phyloP scores from a whole-genome alignment of 2,113 vertebrate species.

The Vimba vimba region DNA sequence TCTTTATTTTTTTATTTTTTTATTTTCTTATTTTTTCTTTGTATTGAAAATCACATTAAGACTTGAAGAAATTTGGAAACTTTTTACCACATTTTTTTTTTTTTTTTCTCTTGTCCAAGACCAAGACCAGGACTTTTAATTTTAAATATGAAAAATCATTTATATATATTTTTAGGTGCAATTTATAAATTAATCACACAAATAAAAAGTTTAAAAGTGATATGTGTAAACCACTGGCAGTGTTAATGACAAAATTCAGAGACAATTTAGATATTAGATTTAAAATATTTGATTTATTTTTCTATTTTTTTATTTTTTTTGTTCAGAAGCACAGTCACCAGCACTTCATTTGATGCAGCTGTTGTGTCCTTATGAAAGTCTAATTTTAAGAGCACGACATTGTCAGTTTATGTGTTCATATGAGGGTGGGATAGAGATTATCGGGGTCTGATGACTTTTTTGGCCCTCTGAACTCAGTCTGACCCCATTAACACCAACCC shows the following conservation, averaged over 20 bases:
- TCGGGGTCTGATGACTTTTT: slow-evolving; percentile 42
- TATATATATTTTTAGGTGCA: background rate
- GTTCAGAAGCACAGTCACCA: background rate
- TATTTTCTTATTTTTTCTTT: too few species aligned
- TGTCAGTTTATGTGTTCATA: background rate
- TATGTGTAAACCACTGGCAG: background rate
- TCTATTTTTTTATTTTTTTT: background rate
- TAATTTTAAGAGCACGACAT: background rate
- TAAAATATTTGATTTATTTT: background rate
- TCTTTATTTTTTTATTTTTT: too few species aligned
- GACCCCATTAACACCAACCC: slow-evolving; percentile 46
- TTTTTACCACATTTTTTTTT: too few species aligned
- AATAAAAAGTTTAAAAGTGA: background rate
- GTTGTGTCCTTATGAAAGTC: background rate
- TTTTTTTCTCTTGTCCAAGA: too few species aligned
- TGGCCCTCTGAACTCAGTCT: slow-evolving; percentile 44
- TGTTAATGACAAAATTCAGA: background rate
- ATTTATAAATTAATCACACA: background rate
- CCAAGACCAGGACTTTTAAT: too few species aligned
- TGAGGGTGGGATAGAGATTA: slow-evolving; percentile 21
- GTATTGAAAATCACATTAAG: too few species aligned
- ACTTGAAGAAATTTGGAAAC: too few species aligned
- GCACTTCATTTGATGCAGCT: background rate
- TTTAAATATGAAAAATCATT: too few species aligned
- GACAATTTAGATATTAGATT: background rate